Conservation (phyloP, 2,113 vertebrate genomes). For the Ahaetulla prasina region DNA sequence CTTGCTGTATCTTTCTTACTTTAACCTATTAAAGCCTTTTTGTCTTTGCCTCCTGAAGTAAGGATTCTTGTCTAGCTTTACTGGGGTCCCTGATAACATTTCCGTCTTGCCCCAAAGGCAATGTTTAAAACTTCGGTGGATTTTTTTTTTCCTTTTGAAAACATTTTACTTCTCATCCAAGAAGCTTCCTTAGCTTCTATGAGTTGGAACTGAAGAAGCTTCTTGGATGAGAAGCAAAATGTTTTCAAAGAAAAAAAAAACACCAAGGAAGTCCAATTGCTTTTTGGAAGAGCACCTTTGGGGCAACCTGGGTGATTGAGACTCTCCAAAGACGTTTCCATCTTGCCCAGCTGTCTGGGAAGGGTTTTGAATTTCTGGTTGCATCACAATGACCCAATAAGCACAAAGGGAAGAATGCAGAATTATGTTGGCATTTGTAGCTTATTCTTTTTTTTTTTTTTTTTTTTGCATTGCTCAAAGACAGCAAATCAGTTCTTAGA, state of each 20-base stretch:
- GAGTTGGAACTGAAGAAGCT: background rate
- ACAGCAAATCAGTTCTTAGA: background rate
- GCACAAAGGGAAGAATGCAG: background rate
- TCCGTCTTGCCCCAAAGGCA: background rate
- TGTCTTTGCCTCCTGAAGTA: slow-evolving; percentile 46
- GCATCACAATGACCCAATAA: background rate
- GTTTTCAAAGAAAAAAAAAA: background rate
- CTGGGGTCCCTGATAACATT: slow-evolving; percentile 6
- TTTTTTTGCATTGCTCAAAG: background rate
- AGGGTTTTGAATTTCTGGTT: background rate
- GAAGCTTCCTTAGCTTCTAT: background rate
- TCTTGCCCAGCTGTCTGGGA: background rate
- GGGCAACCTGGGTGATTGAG: background rate
- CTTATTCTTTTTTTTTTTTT: background rate
- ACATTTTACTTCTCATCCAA: background rate
- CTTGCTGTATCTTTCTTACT: slow-evolving; percentile 50
- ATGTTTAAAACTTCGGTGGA: background rate
- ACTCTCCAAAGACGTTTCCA: background rate
- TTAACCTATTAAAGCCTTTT: slow-evolving; percentile 60
- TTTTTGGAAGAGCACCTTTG: background rate
- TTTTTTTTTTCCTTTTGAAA: background rate
- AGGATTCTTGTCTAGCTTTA: slow-evolving; percentile 51
- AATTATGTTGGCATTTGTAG: background rate
- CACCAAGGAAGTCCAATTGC: too few species aligned
- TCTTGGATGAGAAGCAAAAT: background rate